Conservation (phyloP, 2,797 vertebrate genomes). For the Eremophila alpestris region DNA sequence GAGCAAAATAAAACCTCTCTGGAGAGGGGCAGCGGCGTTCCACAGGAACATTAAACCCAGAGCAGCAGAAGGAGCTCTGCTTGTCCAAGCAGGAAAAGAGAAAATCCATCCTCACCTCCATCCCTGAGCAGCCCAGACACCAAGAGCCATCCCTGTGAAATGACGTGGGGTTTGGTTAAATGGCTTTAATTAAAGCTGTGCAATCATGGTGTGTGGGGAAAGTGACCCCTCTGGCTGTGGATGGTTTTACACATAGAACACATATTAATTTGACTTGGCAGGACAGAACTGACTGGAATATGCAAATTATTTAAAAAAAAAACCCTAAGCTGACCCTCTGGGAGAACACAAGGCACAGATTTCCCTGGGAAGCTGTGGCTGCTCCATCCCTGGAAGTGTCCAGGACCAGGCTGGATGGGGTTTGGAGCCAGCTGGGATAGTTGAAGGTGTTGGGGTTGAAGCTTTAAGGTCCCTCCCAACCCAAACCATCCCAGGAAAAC, state of each 20-base stretch:
- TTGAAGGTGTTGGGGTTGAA: background rate
- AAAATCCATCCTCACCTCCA: background rate
- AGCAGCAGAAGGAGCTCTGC: background rate
- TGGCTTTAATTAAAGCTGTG: background rate
- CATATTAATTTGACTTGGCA: background rate
- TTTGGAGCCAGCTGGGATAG: background rate
- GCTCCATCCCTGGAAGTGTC: background rate
- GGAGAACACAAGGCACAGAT: background rate
- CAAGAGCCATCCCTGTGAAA: fast-evolving
- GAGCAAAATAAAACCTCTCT: constrained; percentile 38
- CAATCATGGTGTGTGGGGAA: background rate
- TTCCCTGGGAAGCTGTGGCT: background rate
- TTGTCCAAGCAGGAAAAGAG: background rate
- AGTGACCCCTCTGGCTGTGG: background rate
- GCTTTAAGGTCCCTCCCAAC: background rate
- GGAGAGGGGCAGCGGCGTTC: constrained; percentile 32
- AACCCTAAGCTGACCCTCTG: fast-evolving
- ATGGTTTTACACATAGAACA: background rate
- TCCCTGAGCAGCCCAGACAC: background rate
- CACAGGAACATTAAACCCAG: background rate
- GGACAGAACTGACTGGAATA: background rate
- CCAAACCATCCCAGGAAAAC: background rate
- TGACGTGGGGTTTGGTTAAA: background rate
- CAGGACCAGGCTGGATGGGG: fast-evolving
- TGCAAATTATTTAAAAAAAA: background rate